A percentile compares a stretch with the other conserved stretches of the same genome.
Conservation (phyloP, 1,140 invertebrate species). For the Drosophila hydei region DNA sequence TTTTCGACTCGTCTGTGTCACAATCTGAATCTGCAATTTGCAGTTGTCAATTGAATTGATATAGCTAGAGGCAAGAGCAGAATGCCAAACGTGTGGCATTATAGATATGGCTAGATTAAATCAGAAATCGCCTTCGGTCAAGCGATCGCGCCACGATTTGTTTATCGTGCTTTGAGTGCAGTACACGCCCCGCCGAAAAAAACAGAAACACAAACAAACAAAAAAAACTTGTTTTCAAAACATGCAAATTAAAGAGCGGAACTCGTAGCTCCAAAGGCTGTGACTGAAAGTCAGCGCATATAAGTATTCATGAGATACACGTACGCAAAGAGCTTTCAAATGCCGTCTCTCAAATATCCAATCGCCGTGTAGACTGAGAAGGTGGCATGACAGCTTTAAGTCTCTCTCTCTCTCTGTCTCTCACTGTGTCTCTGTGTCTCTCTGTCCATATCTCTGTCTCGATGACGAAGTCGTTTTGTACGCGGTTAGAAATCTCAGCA, state of each 20-base stretch:
- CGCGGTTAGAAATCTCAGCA: conserved; percentile 61
- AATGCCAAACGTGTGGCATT: conserved; percentile 46
- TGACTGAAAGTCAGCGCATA: conserved; percentile 28
- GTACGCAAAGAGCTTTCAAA: conserved; percentile 59
- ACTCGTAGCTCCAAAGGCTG: conserved; percentile 15
- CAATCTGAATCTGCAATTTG: conserved; percentile 21
- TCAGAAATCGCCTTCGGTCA: conserved; percentile 38
- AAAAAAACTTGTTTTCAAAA: conserved; percentile 52
- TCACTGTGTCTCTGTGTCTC: background rate
- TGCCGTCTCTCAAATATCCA: conserved; percentile 67
- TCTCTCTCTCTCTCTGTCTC: conserved; percentile 37
- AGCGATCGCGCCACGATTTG: conserved; percentile 41
- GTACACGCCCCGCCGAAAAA: conserved; percentile 37
- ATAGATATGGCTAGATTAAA: conserved; percentile 17
- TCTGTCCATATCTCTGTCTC: conserved; percentile 37
- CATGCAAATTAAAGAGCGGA: conserved; percentile 72
- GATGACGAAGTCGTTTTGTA: conserved; percentile 40
- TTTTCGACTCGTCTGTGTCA: conserved; percentile 18
- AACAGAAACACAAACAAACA: no score
- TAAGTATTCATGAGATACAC: conserved; percentile 63
- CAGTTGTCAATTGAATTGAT: conserved; percentile 28
- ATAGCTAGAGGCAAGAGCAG: conserved; percentile 52
- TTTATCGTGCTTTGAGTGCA: conserved; percentile 32
- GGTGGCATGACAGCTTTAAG: conserved; percentile 35
- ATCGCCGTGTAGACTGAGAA: conserved; percentile 44